Evolutionary conservation across 2,888 invertebrate genomes (phyloP).

Genomic region (Ctenicera cuprea): DNA sequence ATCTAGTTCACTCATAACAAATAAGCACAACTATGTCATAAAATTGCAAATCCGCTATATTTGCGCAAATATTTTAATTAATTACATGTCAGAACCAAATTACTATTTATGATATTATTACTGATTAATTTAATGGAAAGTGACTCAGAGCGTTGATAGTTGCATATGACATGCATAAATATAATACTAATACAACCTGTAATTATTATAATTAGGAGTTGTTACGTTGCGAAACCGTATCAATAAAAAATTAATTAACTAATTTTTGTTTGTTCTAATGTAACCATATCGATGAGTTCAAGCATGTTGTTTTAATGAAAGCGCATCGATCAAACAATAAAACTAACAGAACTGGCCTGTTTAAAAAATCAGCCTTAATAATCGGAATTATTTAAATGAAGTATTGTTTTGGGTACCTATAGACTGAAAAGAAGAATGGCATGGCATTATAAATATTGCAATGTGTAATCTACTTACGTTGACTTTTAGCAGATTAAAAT

Average conservation of each 20-base stretch:
- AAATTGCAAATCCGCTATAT: slow-evolving; percentile 18
- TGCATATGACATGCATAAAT: slow-evolving; percentile 13
- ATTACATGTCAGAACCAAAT: slow-evolving; percentile 27
- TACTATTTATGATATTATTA: slow-evolving; percentile 27
- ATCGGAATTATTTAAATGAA: slow-evolving; percentile 46
- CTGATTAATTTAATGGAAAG: slow-evolving; percentile 24
- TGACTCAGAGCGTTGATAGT: slow-evolving; percentile 25
- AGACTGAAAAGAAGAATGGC: slow-evolving; percentile 18
- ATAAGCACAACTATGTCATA: slow-evolving; percentile 12
- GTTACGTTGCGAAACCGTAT: neutral
- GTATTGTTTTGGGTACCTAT: slow-evolving; percentile 43
- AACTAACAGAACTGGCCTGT: neutral
- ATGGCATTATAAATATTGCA: slow-evolving; percentile 38
- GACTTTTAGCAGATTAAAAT: slow-evolving; percentile 48
- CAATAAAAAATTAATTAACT: neutral
- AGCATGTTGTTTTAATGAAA: neutral
- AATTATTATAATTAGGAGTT: slow-evolving; percentile 7
- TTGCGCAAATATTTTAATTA: slow-evolving; percentile 37
- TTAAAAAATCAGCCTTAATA: neutral
- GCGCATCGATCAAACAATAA: neutral
- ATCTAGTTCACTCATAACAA: slow-evolving; percentile 16
- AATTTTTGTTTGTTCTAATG: neutral
- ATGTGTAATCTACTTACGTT: slow-evolving; percentile 50
- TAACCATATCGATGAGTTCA: neutral
- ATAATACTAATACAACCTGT: slow-evolving; percentile 2